phyloP scores from a whole-genome alignment of 2,888 invertebrate genomes.

The Leptopterna dolabrata region DNA sequence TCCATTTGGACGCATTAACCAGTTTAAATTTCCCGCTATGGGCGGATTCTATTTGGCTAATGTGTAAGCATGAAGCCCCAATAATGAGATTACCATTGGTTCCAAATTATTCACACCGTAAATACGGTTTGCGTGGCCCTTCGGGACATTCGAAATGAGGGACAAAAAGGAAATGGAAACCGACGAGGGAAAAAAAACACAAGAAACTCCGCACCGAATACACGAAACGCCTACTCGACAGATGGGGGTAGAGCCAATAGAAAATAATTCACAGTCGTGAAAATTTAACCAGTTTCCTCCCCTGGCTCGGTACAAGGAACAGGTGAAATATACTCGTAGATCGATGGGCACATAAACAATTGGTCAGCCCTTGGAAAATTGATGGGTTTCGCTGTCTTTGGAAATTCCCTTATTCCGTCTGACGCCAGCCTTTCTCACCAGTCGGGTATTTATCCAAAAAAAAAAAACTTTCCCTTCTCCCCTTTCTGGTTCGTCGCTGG shows the following conservation, averaged over 20 bases:
- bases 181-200: neutral
- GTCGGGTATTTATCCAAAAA: neutral
- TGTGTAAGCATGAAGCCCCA: neutral
- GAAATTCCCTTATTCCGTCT: constrained; percentile 1
- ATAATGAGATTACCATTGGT: neutral
- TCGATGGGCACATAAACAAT: neutral
- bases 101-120: neutral
- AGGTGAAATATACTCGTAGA: neutral
- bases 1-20: no score
- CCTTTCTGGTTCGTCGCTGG: neutral
- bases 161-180: neutral
- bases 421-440: constrained; percentile 7
- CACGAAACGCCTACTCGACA: neutral
- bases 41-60: no score
- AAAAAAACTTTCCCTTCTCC: neutral
- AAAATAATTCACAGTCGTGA: neutral
- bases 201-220: neutral
- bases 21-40: no score
- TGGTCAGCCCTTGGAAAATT: neutral
- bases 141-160: neutral
- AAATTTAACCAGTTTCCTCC: neutral
- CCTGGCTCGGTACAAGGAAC: neutral
- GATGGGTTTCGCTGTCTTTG: neutral
- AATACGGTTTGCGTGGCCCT: neutral
- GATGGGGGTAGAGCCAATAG: neutral